Evolutionary conservation across 2,888 invertebrate species (phyloP), one percentile per base, ranked within the genome.

Genomic region (Apamea sordens): DNA sequence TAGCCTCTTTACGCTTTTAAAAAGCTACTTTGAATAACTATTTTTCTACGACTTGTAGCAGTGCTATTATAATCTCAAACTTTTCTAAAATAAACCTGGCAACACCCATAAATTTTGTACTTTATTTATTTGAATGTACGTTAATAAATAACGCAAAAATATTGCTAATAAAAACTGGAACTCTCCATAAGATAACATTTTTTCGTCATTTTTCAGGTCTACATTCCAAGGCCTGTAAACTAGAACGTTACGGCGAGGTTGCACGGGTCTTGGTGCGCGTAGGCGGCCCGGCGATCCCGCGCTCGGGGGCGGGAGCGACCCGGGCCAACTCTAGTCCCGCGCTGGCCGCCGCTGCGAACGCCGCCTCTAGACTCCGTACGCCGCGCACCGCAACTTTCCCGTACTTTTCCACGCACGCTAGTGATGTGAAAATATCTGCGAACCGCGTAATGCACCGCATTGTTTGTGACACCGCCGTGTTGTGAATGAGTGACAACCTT

Each of bases 301-400:
- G 81, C 79, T 78, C 76, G 83, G 81, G 86, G 85, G 86, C 86
- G 91, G 90, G 86, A 86, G 90, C 89, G 85, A 91, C 93, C 92
- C 92, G 93, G 92, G 91, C 89, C 71, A 67, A 47, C 53, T 76
- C 91, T 89, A 95, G 94, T 95, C 86, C 91, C 93, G 93, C 91
- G 93, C 89, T 91, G 91, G 91, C 90, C 92, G 92, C 89, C 93
- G 91, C 88, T 89, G 89, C 91, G 93, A 90, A 88, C 90, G 90
- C 93, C 88, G 91, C 92, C 89, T 91, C 88, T 86, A 85, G 80
- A 79, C 78, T 82, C 70, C 80, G 83, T 76, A 71, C 73, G 79
- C 82, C 79, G 80, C 73, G 71, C 70, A 81, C 79, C 82, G 64
- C 87, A 91, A 92, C 90, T 93, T 93, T 93, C 89, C 90, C 93